Evolutionary conservation across 2,113 vertebrate species (phyloP).

Genomic region (Alligator mississippiensis): DNA sequence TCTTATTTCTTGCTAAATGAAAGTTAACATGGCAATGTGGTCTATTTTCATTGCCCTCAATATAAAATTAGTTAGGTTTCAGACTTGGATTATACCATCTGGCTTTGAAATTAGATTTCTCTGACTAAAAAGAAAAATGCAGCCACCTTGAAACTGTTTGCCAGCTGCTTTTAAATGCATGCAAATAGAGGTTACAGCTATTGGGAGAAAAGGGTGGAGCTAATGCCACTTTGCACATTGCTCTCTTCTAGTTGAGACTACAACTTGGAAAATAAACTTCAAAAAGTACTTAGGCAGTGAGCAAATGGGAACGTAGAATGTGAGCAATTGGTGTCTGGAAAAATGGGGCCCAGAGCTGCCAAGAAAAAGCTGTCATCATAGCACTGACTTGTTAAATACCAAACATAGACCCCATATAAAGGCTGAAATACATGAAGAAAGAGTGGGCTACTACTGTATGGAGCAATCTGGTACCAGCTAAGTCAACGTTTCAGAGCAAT

Average conservation of each 20-base stretch:
- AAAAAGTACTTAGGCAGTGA: slow-evolving; percentile 22
- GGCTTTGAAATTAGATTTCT: neutral
- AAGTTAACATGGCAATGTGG: too few species aligned
- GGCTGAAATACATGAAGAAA: slow-evolving; percentile 48
- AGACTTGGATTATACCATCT: neutral
- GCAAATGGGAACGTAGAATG: neutral
- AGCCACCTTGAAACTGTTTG: neutral
- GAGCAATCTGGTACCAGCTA: slow-evolving; percentile 14
- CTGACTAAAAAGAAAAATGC: neutral
- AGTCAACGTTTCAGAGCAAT: slow-evolving; percentile 28
- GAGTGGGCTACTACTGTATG: slow-evolving; percentile 33
- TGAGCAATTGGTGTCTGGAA: neutral
- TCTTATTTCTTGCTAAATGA: too few species aligned
- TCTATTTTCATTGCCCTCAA: too few species aligned
- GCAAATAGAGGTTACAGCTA: neutral
- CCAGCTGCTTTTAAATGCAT: neutral
- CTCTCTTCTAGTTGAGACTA: neutral
- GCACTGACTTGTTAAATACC: slow-evolving; percentile 72
- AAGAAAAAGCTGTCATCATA: slow-evolving; percentile 56
- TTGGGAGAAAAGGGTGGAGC: neutral
- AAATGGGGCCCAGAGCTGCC: neutral
- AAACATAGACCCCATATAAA: slow-evolving; percentile 32
- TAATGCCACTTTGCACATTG: neutral
- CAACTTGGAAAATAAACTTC: neutral
- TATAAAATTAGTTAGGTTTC: neutral